phyloP scores from a whole-genome alignment of 2,888 invertebrate species.

The Amblyteles armatorius region DNA sequence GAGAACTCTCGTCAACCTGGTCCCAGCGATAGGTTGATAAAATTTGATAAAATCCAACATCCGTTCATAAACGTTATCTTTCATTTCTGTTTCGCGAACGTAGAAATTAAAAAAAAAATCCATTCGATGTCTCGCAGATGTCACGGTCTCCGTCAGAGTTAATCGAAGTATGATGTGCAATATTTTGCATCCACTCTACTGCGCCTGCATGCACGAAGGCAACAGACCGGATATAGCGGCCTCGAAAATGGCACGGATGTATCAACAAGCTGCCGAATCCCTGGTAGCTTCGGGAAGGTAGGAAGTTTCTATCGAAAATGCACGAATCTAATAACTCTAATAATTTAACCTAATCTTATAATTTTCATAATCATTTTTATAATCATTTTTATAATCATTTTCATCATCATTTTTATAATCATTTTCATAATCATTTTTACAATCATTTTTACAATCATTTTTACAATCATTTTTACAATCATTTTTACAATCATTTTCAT shows the following conservation, averaged over 20 bases:
- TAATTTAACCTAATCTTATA: background rate
- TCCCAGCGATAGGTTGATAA: conserved; percentile 89
- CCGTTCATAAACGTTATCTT: background rate
- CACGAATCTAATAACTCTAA: background rate
- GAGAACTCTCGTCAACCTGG: conserved; percentile 89
- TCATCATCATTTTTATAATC: too few species aligned
- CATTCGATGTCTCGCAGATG: conserved; percentile 86
- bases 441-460: too few species aligned
- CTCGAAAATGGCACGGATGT: conserved; percentile 88
- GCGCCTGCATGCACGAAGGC: conserved; percentile 90
- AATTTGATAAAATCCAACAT: background rate
- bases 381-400: too few species aligned
- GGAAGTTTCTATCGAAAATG: background rate
- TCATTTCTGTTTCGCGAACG: background rate
- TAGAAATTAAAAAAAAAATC: background rate
- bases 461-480: too few species aligned
- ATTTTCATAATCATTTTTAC: too few species aligned
- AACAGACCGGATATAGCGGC: conserved; percentile 86
- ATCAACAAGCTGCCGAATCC: conserved; percentile 88
- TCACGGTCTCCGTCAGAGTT: conserved; percentile 89
- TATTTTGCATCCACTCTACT: conserved; percentile 90
- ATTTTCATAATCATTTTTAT: too few species aligned
- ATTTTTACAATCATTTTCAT: too few species aligned
- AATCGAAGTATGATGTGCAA: conserved; percentile 88
- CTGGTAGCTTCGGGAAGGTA: conserved; percentile 86